Percentiles rank a stretch among this genome's conserved stretches.
Conservation (phyloP, 2,797 vertebrate genomes). For the Tragelaphus oryx region DNA sequence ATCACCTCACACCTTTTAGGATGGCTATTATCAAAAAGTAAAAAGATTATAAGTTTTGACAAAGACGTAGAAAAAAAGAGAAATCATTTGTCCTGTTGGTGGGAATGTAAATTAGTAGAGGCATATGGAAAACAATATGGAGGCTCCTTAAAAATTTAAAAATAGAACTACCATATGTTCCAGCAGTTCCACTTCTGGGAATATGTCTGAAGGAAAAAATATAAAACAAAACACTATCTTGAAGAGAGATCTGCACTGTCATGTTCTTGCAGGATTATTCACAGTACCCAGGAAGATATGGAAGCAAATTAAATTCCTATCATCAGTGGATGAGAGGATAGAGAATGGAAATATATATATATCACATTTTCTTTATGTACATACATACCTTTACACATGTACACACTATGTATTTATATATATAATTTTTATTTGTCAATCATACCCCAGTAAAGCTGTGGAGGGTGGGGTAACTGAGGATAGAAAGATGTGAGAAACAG, state of each 20-base stretch:
- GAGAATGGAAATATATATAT: neutral
- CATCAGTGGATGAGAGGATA: neutral
- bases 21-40: neutral
- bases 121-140: neutral
- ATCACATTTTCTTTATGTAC: neutral
- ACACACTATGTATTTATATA: neutral
- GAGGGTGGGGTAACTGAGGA: neutral
- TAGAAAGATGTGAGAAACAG: constrained; percentile 11
- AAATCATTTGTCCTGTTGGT: neutral
- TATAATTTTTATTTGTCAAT: neutral
- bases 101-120: neutral
- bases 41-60: neutral
- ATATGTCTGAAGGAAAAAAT: neutral
- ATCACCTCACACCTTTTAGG: neutral
- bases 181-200: neutral
- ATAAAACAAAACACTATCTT: neutral
- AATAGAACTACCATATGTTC: neutral
- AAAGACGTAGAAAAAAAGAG: neutral
- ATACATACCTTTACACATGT: neutral
- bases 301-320: neutral
- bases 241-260: neutral
- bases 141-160: neutral
- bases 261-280: neutral
- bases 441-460: neutral
- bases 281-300: neutral